A percentile compares a stretch with the other conserved stretches of the same genome.
Evolutionary conservation across 2,888 invertebrate species (phyloP).

Genomic region (Andrena dorsata): DNA sequence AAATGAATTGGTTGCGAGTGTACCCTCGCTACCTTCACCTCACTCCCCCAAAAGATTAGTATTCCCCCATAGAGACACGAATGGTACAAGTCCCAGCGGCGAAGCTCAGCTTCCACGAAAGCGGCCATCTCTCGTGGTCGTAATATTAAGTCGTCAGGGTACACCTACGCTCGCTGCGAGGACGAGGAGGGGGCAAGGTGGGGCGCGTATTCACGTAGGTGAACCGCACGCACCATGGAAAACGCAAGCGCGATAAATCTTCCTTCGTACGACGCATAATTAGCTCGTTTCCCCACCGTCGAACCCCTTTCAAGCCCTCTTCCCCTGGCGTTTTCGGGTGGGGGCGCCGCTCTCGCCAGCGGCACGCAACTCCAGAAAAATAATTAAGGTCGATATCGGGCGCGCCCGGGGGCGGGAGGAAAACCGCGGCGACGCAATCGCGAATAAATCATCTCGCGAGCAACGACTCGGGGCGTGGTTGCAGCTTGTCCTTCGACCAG

Average conservation of each 20-base stretch:
- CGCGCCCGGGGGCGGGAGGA: constrained; percentile 17
- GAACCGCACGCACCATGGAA: constrained; percentile 64
- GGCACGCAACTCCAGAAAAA: constrained; percentile 22
- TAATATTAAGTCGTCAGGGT: constrained; percentile 74
- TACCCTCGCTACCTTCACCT: background rate
- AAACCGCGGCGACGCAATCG: constrained; percentile 39
- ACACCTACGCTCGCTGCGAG: constrained; percentile 66
- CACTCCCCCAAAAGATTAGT: background rate
- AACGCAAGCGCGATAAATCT: constrained; percentile 76
- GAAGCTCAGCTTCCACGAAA: constrained; percentile 37
- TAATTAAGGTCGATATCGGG: constrained; percentile 59
- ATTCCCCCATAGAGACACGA: constrained; percentile 22
- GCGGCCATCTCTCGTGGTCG: constrained; percentile 49
- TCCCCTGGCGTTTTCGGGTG: constrained; percentile 11
- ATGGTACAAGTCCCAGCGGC: background rate
- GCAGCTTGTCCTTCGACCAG: too few species aligned
- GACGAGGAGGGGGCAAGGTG: constrained; percentile 23
- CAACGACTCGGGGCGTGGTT: constrained; percentile 50
- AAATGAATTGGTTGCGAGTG: background rate
- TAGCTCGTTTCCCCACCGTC: constrained; percentile 61
- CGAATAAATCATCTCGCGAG: constrained; percentile 63
- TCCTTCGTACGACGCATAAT: constrained; percentile 78
- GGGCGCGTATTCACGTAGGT: constrained; percentile 41
- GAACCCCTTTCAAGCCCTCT: constrained; percentile 20
- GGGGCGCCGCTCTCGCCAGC: background rate